phyloP scores from a whole-genome alignment of 1,140 invertebrate species.

The Nixonia krombeini region DNA sequence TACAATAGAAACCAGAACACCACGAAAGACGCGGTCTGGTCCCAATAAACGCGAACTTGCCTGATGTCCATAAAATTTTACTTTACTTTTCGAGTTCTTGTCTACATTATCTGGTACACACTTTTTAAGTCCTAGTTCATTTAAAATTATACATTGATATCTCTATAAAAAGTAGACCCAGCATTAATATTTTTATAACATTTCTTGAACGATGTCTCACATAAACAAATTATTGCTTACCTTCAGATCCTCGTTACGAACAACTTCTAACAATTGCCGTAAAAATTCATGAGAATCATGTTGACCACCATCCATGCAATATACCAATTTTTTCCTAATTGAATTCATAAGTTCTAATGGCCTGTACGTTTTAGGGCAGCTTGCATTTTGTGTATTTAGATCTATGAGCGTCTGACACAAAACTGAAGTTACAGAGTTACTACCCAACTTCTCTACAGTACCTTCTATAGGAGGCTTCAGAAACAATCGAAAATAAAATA shows the following conservation, averaged over 20 bases:
- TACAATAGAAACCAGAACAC: constrained; percentile 89
- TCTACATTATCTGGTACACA: constrained; percentile 67
- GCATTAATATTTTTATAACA: no score
- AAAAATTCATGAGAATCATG: constrained; percentile 97
- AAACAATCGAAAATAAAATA: constrained; percentile 15
- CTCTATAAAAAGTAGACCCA: constrained; percentile 72
- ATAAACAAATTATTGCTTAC: no score
- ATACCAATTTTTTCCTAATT: constrained; percentile 82
- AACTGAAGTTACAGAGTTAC: constrained; percentile 68
- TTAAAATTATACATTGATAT: constrained; percentile 83
- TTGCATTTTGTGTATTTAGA: constrained; percentile 65
- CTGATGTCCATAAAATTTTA: constrained; percentile 87
- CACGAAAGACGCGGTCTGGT: constrained; percentile 86
- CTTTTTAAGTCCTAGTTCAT: constrained; percentile 79
- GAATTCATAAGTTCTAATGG: constrained; percentile 82
- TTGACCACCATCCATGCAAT: constrained; percentile 94
- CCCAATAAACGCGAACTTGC: constrained; percentile 85
- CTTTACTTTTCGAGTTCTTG: constrained; percentile 76
- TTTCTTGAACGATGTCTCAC: no score
- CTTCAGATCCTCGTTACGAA: constrained; percentile 73
- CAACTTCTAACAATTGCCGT: constrained; percentile 88
- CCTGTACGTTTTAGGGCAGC: constrained; percentile 75
- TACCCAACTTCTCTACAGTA: constrained; percentile 78
- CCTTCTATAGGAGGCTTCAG: constrained; percentile 77
- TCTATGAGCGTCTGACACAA: constrained; percentile 61